A percentile compares a stretch with the other conserved stretches of the same genome.
Evolutionary conservation across 2,888 invertebrate species (phyloP).

Genomic region (Cheilosia scutellata): DNA sequence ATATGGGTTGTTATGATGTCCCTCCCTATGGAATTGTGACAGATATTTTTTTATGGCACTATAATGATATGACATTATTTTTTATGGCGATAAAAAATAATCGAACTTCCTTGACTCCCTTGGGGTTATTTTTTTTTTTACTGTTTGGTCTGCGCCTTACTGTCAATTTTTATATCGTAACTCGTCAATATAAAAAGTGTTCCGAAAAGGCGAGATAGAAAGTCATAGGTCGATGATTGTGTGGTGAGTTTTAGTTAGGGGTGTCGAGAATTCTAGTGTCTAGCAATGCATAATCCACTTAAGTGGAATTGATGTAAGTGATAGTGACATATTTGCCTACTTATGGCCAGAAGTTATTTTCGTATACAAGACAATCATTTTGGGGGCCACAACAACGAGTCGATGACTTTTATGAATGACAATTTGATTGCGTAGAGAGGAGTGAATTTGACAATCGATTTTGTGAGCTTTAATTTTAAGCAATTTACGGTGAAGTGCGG

Average conservation of each 20-base stretch:
- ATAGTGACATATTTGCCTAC: constrained; percentile 81
- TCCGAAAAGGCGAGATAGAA: constrained; percentile 46
- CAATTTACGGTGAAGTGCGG: no score
- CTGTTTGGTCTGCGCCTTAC: constrained; percentile 20
- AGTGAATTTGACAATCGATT: background rate
- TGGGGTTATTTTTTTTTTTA: constrained; percentile 38
- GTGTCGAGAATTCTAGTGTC: constrained; percentile 55
- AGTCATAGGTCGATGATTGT: constrained; percentile 43
- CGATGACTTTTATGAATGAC: constrained; percentile 69
- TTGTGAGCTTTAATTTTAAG: background rate
- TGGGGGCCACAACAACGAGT: constrained; percentile 2
- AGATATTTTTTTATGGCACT: constrained; percentile 71
- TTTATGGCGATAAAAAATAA: constrained; percentile 74
- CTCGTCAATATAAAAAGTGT: constrained; percentile 44
- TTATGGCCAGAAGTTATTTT: constrained; percentile 55
- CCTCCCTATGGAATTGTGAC: constrained; percentile 63
- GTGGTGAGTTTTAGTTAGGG: constrained; percentile 5
- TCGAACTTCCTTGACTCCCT: constrained; percentile 66
- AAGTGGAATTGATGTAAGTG: constrained; percentile 81
- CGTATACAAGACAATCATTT: background rate
- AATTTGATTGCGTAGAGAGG: constrained; percentile 45
- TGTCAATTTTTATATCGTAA: constrained; percentile 71
- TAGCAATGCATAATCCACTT: constrained; percentile 59
- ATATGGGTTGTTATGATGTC: constrained; percentile 72
- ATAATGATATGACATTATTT: constrained; percentile 74